Conservation (phyloP, 2,113 vertebrate species). For the Saccopteryx leptura region DNA sequence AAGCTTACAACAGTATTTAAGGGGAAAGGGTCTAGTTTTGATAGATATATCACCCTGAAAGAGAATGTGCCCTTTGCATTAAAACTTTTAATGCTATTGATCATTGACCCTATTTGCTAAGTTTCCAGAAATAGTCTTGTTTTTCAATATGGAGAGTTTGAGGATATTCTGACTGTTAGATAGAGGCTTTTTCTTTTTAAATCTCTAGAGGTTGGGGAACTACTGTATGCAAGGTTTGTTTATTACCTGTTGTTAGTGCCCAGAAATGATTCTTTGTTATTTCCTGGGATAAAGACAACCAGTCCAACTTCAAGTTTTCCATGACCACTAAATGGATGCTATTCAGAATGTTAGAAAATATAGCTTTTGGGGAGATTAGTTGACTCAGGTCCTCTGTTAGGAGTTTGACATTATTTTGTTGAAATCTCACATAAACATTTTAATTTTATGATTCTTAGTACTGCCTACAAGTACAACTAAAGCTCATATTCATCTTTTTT, state of each 20-base stretch:
- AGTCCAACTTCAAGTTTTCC: background rate
- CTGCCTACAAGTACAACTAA: background rate
- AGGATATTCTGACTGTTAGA: background rate
- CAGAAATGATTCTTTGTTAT: background rate
- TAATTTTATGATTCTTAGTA: background rate
- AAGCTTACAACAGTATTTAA: background rate
- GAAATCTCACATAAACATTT: background rate
- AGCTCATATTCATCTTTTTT: background rate
- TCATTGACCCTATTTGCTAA: background rate
- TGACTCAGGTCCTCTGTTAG: background rate
- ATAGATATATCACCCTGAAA: constrained; percentile 47
- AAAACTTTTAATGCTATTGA: background rate
- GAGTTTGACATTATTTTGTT: background rate
- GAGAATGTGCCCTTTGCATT: background rate
- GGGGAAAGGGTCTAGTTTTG: constrained; percentile 43
- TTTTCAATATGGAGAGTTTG: background rate
- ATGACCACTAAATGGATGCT: background rate
- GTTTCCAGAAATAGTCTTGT: background rate
- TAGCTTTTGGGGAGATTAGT: background rate
- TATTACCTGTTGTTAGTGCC: background rate
- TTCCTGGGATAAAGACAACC: background rate
- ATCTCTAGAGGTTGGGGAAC: background rate
- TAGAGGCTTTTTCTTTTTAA: background rate
- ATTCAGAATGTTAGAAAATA: background rate
- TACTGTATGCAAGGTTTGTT: background rate